Conservation (phyloP, 2,113 vertebrate species). For the Mola mola region DNA sequence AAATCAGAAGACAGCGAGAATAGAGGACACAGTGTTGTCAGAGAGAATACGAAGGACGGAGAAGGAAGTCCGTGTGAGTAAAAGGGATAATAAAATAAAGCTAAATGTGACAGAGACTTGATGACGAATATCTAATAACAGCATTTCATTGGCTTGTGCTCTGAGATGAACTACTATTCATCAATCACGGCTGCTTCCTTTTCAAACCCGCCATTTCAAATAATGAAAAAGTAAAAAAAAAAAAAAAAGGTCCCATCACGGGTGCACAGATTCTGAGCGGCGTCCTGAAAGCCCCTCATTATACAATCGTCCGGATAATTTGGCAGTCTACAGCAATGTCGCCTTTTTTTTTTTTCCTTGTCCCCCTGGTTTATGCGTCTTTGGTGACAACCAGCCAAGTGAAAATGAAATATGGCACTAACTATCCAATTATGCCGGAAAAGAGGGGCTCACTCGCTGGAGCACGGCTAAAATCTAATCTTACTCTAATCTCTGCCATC, state of each 20-base stretch:
- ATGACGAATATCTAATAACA: constrained; percentile 41
- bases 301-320: constrained; percentile 5
- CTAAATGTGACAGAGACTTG: too few relatives aligned
- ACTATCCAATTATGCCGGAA: constrained; percentile 57
- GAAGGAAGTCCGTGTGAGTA: too few relatives aligned
- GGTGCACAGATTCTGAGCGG: too few relatives aligned
- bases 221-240: background rate
- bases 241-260: constrained; percentile 1
- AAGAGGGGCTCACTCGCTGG: constrained; percentile 16
- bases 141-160: constrained; percentile 6
- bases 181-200: constrained; percentile 25
- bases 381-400: constrained; percentile 39
- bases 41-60: too few relatives aligned
- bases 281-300: constrained; percentile 14
- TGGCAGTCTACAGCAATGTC: constrained; percentile 16
- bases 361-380: constrained; percentile 18
- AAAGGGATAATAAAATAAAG: too few relatives aligned
- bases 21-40: too few relatives aligned
- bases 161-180: constrained; percentile 5
- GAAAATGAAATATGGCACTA: constrained; percentile 51
- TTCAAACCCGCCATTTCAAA: constrained; percentile 17
- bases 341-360: background rate
- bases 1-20: too few relatives aligned
- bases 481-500: constrained; percentile 39
- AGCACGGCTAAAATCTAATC: constrained; percentile 52